Percentiles rank a stretch among this genome's conserved stretches.
These are phyloP conservation scores for Leptinotarsa texana DNA, from an alignment of 1,140 invertebrate genomes.

Conservation along the genomic window DNA sequence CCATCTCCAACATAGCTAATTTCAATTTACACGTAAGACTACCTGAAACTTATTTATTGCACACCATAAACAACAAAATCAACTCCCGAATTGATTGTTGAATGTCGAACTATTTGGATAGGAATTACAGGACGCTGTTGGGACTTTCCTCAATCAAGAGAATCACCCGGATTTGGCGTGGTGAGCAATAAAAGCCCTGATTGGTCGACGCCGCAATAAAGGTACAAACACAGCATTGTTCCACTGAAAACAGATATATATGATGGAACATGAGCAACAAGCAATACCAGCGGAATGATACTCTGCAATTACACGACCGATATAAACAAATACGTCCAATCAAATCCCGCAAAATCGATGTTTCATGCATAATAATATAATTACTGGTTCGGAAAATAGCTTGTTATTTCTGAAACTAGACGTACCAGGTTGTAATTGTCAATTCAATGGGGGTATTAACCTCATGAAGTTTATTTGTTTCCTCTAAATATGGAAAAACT, in stretches of 20 bases:
- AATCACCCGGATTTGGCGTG: conserved; percentile 3
- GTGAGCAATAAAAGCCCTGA: background rate
- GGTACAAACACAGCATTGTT: background rate
- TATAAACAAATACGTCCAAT: background rate
- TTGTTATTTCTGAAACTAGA: no score
- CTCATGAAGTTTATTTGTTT: no score
- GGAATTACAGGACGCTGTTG: background rate
- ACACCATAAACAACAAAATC: no score
- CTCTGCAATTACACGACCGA: background rate
- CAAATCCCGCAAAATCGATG: background rate
- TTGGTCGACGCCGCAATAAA: conserved; percentile 1
- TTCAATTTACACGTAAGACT: no score
- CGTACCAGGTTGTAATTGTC: no score
- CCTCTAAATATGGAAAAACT: no score
- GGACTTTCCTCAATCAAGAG: background rate
- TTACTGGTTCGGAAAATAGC: no score
- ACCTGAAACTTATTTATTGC: no score
- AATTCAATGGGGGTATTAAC: no score
- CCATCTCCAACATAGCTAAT: no score
- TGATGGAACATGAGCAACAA: background rate
- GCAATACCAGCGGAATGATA: background rate
- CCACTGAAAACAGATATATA: background rate
- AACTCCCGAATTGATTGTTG: no score
- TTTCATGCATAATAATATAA: background rate
- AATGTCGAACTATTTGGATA: no score